Conservation (phyloP, 1,140 invertebrate genomes). For the Plodia interpunctella region DNA sequence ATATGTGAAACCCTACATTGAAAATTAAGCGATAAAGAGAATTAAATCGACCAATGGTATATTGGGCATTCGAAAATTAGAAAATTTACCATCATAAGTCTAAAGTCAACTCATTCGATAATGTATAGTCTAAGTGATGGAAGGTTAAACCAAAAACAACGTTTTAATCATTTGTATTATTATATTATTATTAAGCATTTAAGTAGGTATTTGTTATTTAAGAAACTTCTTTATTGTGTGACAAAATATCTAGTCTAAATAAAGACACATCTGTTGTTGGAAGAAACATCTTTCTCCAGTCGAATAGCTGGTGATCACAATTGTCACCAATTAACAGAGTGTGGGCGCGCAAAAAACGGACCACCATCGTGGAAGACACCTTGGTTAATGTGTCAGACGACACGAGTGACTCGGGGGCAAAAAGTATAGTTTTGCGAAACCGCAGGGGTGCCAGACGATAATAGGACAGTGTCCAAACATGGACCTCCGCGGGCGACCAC, state of each 20-base stretch:
- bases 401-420: constrained; percentile 41
- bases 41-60: too few species aligned
- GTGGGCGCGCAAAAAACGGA: constrained; percentile 53
- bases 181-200: too few species aligned
- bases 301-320: constrained; percentile 57
- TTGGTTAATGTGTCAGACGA: constrained; percentile 71
- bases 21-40: too few species aligned
- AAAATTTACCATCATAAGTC: too few species aligned
- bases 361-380: constrained; percentile 63
- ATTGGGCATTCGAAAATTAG: too few species aligned
- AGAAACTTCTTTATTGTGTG: too few species aligned
- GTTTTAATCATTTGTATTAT: too few species aligned
- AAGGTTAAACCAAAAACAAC: too few species aligned
- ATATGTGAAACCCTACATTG: too few species aligned
- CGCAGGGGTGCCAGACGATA: constrained; percentile 50
- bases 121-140: too few species aligned
- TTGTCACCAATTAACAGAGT: constrained; percentile 71
- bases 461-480: constrained; percentile 59
- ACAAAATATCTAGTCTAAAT: constrained; percentile 6
- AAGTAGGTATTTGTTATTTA: too few species aligned
- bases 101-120: too few species aligned
- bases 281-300: constrained; percentile 68
- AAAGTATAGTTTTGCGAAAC: constrained; percentile 49
- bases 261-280: constrained; percentile 47
- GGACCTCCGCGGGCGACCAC: constrained; percentile 33